Base-by-base conservation (phyloP, 2,113 vertebrate species). In the Tupaia tana region DNA sequence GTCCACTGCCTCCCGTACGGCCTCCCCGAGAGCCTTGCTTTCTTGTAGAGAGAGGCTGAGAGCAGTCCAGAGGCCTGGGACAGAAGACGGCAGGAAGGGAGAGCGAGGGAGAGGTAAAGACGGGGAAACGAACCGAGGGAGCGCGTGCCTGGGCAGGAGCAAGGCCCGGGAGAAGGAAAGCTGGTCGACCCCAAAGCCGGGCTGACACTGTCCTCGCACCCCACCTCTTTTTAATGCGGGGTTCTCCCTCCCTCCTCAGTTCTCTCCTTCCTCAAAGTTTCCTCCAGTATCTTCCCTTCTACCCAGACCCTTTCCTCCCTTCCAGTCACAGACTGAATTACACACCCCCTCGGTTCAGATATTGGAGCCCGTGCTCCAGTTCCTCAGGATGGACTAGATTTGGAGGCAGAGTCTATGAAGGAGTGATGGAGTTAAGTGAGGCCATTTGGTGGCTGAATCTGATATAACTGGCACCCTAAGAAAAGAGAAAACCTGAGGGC, bases 291-390 rank as follows among this genome's bases (percentile, higher is more conserved):
- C 34, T 14, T 64, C 88, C 54, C 0, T 27, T 70, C 75, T 86
- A 73, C 25, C 93, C 95, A 95, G 85, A 81, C 86, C 52, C 90
- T 70, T 87, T 81, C 91, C 94, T 93, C 78, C 74, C 74, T 80
- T 52, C 82, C 83, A 64, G 25, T 52, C 18, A 66, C 9, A 7
- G 88, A 27, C 18, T 31, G 20, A 71, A n/a, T 2, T 52, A 43
- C 22, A 27, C 14, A 56, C 13, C 64, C 69, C 20, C 7, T 5
- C 13, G 2, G 15, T 27, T 63, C 64, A 0, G 11, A 25, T 8
- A 9, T 14, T 19, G 29, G 77, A 20, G 54, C 25, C 10, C 43
- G 19, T 52, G 1, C 2, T 43, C 74, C 16, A 15, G 3, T 4
- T 3, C 56, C 64, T 66, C 71, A 83, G 88, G 59, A 34, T 1